A percentile compares a stretch with the other conserved stretches of the same genome.
Conservation (phyloP, 2,113 vertebrate genomes). For the Anser brachyrhynchus region DNA sequence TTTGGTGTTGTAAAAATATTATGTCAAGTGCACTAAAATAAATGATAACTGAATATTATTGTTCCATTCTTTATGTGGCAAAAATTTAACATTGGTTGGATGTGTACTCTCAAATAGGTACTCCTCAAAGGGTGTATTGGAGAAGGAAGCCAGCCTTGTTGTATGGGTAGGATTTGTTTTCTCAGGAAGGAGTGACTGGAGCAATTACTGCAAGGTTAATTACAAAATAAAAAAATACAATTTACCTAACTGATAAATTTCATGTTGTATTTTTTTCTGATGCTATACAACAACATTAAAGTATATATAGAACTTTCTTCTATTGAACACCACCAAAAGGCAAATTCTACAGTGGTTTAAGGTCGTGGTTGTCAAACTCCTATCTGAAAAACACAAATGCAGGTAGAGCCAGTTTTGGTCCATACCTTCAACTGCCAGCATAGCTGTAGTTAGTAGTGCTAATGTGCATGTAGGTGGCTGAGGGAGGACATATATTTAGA, state of each 20-base stretch:
- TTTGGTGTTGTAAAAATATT: background rate
- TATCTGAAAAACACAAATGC: background rate
- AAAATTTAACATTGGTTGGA: background rate
- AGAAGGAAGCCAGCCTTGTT: background rate
- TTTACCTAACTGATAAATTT: background rate
- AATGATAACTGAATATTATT: background rate
- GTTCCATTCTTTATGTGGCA: background rate
- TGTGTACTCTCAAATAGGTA: background rate
- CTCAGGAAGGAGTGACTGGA: fast-evolving
- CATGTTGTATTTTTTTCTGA: background rate
- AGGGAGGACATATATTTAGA: background rate
- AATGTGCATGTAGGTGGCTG: background rate
- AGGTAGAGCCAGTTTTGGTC: background rate
- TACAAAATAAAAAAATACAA: background rate
- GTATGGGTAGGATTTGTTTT: background rate
- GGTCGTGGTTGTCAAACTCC: background rate
- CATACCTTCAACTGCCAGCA: background rate
- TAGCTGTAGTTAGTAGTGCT: background rate
- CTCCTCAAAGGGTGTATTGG: background rate
- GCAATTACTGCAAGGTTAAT: background rate
- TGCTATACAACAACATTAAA: background rate
- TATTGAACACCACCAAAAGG: background rate
- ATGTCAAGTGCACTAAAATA: background rate
- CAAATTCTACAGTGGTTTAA: background rate
- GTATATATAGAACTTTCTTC: background rate